These are phyloP conservation scores for Teleogryllus oceanicus DNA, from an alignment of 2,888 invertebrate genomes.

Conservation along the genomic window DNA sequence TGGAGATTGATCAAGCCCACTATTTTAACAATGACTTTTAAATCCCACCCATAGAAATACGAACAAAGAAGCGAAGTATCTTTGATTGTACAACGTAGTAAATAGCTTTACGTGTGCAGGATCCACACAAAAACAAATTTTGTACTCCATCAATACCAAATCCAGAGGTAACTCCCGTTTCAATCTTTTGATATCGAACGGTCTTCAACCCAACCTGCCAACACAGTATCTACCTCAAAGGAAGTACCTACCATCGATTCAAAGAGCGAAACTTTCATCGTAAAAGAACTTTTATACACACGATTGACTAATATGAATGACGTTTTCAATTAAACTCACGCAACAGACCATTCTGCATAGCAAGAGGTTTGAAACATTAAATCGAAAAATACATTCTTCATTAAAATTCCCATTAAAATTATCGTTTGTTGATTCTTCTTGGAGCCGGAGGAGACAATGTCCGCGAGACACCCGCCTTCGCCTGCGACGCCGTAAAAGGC, in stretches of 20 bases:
- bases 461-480: too few relatives aligned
- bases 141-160: too few relatives aligned
- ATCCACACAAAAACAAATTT: too few relatives aligned
- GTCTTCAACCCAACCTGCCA: too few relatives aligned
- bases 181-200: too few relatives aligned
- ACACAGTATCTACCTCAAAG: not conserved
- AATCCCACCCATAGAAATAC: too few relatives aligned
- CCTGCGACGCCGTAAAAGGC: not conserved
- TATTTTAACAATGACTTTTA: too few relatives aligned
- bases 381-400: not conserved
- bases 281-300: not conserved
- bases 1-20: too few relatives aligned
- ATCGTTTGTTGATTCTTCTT: not conserved
- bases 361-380: not conserved
- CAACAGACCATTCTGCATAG: not conserved
- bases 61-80: too few relatives aligned
- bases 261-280: not conserved
- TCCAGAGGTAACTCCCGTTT: too few relatives aligned
- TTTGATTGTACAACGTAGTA: too few relatives aligned
- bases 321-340: constrained; percentile 3
- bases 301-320: not conserved
- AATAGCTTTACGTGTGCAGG: too few relatives aligned
- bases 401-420: constrained; percentile 10
- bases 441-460: not conserved
- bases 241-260: not conserved